phyloP scores from a whole-genome alignment of 2,888 invertebrate genomes.

The Drosophila macrothrix region DNA sequence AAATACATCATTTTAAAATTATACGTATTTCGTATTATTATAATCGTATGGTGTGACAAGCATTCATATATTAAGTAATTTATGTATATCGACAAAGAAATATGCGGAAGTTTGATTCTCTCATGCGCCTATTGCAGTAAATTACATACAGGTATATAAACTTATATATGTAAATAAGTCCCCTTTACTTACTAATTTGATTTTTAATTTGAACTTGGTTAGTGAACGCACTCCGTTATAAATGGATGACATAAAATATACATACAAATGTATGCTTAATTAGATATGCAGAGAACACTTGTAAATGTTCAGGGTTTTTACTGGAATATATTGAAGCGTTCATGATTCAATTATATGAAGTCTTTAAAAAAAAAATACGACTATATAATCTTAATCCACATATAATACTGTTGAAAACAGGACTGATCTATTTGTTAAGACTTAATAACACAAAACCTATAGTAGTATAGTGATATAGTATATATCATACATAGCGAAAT shows the following conservation, averaged over 20 bases:
- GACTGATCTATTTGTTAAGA: not conserved
- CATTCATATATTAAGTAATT: not conserved
- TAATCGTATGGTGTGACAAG: not conserved
- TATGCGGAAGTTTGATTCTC: not conserved
- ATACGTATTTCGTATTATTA: slow-evolving; percentile 2
- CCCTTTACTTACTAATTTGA: not conserved
- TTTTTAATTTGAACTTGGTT: not conserved
- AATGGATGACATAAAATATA: not conserved
- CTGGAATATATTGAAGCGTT: not conserved
- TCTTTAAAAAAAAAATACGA: not conserved
- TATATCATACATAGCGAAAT: not conserved
- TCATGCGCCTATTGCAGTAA: not conserved
- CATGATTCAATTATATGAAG: not conserved
- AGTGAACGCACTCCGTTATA: not conserved
- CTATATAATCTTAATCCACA: not conserved
- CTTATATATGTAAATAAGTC: slow-evolving; percentile 8
- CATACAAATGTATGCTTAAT: not conserved
- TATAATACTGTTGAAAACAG: not conserved
- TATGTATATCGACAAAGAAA: not conserved
- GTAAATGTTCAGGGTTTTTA: not conserved
- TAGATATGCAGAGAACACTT: not conserved
- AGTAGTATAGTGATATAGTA: not conserved
- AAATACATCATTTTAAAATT: not conserved
- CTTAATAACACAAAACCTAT: not conserved
- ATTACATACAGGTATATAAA: not conserved